Base-by-base conservation (phyloP, 2,113 vertebrate genomes). In the Grantiella picta region DNA sequence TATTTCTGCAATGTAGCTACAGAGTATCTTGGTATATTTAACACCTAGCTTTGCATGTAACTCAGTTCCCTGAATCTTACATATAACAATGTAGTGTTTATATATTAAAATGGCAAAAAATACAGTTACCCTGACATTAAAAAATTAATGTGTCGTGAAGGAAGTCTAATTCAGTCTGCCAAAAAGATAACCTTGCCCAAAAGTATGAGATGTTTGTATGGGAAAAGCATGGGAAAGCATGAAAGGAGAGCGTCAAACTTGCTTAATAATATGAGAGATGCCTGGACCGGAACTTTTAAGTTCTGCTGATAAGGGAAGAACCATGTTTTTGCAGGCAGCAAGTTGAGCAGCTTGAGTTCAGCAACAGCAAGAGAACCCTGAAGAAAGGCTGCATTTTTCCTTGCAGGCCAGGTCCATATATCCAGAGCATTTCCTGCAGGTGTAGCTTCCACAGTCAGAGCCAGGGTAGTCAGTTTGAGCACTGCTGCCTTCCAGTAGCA, bases 11-110 rank as follows among this genome's bases (percentile, higher is more conserved):
- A 4, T 33, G 28, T 76, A 59, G 71, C 61, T 80, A 44, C 88
- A 89, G 86, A 94, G 64, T 81, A 21, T 90, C 84, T 91, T 92
- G 73, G 47, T 91, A 14, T 78, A 76, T 95, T 91, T 94, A 73
- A 89, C 79, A 86, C 87, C 23, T 82, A 60, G 44, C 54, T 70
- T 53, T 33, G 18, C 47, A 20, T 57, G 36, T 88, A 76, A 59
- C 27, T 85, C 33, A n/a, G 4, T 77, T 24, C 54, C 28, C 54
- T 38, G 23, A 65, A 50, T 70, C 75, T 75, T 50, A 53, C 7
- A 38, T 47, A 13, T 36, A 75, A 44, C 29, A 44, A 8, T 15
- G 28, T 59, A 52, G 8, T 38, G 27, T 69, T 89, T 86, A 14
- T 52, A 53, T 76, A 59, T 54, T 73, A 42, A 77, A 81, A 64